Evolutionary conservation across 2,888 invertebrate genomes (phyloP), one percentile per base, ranked within the genome.

Genomic region (Diabrotica balteata): DNA sequence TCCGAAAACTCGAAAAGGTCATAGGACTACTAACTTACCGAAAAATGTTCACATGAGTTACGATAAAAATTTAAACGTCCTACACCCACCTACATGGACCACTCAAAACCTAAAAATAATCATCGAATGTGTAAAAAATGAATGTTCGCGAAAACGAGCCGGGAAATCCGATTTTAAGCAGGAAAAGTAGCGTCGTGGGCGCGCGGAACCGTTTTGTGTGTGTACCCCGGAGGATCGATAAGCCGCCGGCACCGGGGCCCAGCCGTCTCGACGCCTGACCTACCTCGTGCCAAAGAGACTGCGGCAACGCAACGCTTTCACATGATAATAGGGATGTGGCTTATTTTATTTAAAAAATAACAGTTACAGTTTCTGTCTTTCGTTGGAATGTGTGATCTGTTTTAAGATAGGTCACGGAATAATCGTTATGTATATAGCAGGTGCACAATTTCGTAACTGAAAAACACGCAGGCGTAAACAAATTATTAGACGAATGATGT

Each of bases 251-350:
- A 58, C 51, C 63, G 63, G 51, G 59, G 53, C 44, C 54, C 45
- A 47, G 66, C 55, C 76, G 74, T 75, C 73, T 69, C 67, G 77
- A 74, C 77, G 78, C 77, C 78, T 76, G 78, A 76, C 78, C 75
- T 75, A 76, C 72, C 72, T 71, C 67, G 72, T 72, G 74, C 76
- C 72, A 76, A 74, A 71, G 43, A 72, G 64, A 73, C 72, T 76
- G 78, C 76, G 72, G 77, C 72, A 73, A 69, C 68, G 67, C 65
- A 43, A 44, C 66, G 32, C 66, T 60, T 67, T 68, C 71, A 71
- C 64, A 71, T 73, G 70, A 66, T 22, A 70, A 69, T 68, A 60
- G 63, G 55, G 61, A 52, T 63, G 49, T 55, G 66, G 61, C 67
- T 55, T 54, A 43, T 54, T 22, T 42, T n/a, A 10, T 32, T 32